Evolutionary conservation across 2,113 vertebrate genomes (phyloP).

Genomic region (rabbit (Oryctolagus cuniculus)): mOryCun1.1 NC_091436.1:127593501-127594000

Average conservation of each 20-base stretch:
- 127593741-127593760: not conserved
- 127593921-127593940: not conserved
- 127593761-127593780: not conserved
- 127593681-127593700: slow-evolving; percentile 20
- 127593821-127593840: slow-evolving; percentile 62
- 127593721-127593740: not conserved
- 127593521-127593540: not conserved
- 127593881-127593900: slow-evolving; percentile 57
- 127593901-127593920: not conserved
- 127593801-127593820: slow-evolving; percentile 29
- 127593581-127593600: not conserved
- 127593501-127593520: not conserved
- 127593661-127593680: slow-evolving; percentile 55
- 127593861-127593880: slow-evolving; percentile 48
- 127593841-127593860: not conserved
- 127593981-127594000: not conserved
- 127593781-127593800: slow-evolving; percentile 46
- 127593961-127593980: not conserved
- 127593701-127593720: slow-evolving; percentile 51
- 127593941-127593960: not conserved
- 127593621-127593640: not conserved
- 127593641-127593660: not conserved
- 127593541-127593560: not conserved
- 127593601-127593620: not conserved
- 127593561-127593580: not conserved